Evolutionary conservation across 2,113 vertebrate species (phyloP).

Genomic region (Chauna torquata): DNA sequence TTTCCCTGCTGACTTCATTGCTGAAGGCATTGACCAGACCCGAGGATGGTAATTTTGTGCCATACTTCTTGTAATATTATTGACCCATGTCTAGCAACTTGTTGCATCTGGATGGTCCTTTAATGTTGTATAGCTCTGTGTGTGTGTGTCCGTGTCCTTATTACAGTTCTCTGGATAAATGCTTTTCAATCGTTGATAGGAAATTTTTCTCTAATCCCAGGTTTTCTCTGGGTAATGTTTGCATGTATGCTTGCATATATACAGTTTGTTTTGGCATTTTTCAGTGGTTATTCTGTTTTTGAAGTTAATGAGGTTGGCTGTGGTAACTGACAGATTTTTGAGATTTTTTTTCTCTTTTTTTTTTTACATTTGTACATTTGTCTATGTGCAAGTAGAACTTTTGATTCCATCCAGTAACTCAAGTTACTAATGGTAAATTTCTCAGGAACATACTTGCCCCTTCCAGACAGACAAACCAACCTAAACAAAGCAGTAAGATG

Average conservation of each 20-base stretch:
- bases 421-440: neutral
- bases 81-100: neutral
- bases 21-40: constrained; percentile 97
- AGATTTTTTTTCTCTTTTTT: no score
- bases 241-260: neutral
- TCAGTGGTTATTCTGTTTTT: neutral
- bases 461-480: neutral
- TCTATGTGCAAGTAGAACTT: neutral
- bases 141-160: no score
- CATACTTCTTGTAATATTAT: rapidly evolving
- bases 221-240: neutral
- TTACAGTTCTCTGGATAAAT: neutral
- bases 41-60: constrained; percentile 88
- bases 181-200: neutral
- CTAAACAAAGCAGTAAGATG: neutral
- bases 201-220: neutral
- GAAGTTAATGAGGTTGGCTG: neutral
- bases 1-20: constrained; percentile 97
- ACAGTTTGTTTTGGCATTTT: neutral
- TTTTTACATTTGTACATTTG: neutral
- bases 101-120: neutral
- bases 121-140: neutral
- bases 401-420: neutral
- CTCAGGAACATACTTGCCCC: neutral
- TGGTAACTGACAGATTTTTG: neutral